Evolutionary conservation across 2,113 vertebrate species (phyloP).

Genomic region (Zingel zingel): DNA sequence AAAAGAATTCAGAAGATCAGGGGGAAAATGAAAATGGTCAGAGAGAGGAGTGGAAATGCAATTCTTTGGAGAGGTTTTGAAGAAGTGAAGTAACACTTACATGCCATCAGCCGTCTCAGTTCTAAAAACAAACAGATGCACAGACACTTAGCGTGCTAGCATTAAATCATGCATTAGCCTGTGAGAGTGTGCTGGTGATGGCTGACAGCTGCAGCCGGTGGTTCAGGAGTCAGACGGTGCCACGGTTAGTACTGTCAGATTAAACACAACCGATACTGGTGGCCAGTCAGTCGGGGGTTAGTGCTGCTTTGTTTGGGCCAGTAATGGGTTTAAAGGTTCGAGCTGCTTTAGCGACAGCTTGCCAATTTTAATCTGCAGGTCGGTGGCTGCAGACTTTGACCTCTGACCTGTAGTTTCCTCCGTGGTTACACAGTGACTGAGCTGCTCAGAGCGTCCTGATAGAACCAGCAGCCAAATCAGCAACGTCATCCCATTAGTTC

Average conservation of each 20-base stretch:
- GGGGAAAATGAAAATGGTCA: neutral
- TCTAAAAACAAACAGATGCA: slow-evolving; percentile 88
- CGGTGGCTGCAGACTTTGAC: slow-evolving; percentile 14
- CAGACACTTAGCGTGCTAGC: slow-evolving; percentile 88
- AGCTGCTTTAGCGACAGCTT: slow-evolving; percentile 28
- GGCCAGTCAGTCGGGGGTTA: slow-evolving; percentile 32
- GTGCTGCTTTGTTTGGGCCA: slow-evolving; percentile 18
- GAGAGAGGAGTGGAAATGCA: slow-evolving; percentile 13
- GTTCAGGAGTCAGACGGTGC: slow-evolving; percentile 53
- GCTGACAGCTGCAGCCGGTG: slow-evolving; percentile 25
- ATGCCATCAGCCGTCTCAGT: slow-evolving; percentile 91
- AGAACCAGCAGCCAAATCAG: slow-evolving; percentile 3
- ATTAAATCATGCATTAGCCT: slow-evolving; percentile 63
- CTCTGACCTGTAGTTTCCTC: slow-evolving; percentile 28
- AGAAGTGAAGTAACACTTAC: slow-evolving; percentile 90
- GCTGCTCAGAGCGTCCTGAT: slow-evolving; percentile 1
- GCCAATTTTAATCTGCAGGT: slow-evolving; percentile 25
- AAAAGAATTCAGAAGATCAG: neutral
- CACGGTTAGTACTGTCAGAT: slow-evolving; percentile 46
- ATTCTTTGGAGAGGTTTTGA: slow-evolving; percentile 53
- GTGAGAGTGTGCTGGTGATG: slow-evolving; percentile 27
- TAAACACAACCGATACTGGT: slow-evolving; percentile 15
- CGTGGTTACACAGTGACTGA: neutral
- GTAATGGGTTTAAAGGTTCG: slow-evolving; percentile 7
- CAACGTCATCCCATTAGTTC: neutral